Evolutionary conservation across 1,140 invertebrate species (phyloP).

Genomic region (Copidosoma floridanum): DNA sequence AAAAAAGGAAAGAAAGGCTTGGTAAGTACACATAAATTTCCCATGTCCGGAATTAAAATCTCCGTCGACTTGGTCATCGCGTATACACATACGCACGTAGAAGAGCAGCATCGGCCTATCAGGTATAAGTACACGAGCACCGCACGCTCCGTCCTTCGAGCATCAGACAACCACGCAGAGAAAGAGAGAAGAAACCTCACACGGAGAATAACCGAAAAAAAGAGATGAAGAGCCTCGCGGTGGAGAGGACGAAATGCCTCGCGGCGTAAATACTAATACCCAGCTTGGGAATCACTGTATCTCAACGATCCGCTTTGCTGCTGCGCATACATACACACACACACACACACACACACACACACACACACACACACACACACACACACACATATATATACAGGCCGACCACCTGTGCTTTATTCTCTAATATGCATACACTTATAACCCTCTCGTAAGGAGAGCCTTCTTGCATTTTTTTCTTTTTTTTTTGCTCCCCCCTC

Average conservation of each 20-base stretch:
- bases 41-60: slow-evolving; percentile 22
- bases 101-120: not conserved
- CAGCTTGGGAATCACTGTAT: slow-evolving; percentile 2
- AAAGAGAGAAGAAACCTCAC: slow-evolving; percentile 14
- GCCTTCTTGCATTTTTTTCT: no score
- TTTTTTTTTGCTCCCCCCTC: no score
- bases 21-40: slow-evolving; percentile 25
- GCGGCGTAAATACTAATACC: slow-evolving; percentile 22
- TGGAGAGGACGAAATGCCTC: slow-evolving; percentile 7
- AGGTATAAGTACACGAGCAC: no score
- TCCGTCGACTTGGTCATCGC: no score
- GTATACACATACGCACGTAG: no score
- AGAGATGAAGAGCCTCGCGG: not conserved
- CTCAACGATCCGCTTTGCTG: not conserved
- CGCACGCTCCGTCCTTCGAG: slow-evolving; percentile 15
- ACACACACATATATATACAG: not conserved
- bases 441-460: no score
- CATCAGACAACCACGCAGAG: no score
- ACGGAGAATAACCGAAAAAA: no score
- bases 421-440: no score
- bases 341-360: not conserved
- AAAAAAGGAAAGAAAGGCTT: slow-evolving; percentile 6
- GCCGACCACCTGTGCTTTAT: no score
- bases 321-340: not conserved
- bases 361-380: not conserved